Conservation (phyloP, 2,797 vertebrate species). For the Fistularia commersonii region DNA sequence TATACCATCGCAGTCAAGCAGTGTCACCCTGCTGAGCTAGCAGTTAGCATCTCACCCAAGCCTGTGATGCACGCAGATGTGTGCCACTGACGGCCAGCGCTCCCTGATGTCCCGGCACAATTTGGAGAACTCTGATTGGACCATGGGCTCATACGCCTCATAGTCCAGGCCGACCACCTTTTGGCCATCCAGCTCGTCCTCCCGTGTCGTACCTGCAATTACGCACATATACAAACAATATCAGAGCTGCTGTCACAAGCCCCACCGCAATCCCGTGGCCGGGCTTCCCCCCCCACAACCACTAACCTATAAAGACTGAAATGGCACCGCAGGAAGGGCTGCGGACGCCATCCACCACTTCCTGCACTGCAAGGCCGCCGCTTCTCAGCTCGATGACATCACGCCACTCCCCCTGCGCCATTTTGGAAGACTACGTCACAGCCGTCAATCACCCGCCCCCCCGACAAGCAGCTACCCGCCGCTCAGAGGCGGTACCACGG, state of each 20-base stretch:
- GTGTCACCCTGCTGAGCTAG: too few species aligned
- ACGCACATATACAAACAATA: not conserved
- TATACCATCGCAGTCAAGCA: too few species aligned
- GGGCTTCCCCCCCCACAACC: not conserved
- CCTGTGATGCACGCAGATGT: slow-evolving; percentile 86
- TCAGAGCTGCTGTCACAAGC: too few species aligned
- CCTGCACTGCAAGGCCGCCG: slow-evolving; percentile 81
- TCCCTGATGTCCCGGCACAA: slow-evolving; percentile 80
- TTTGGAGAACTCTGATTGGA: slow-evolving; percentile 83
- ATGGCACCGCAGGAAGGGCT: slow-evolving; percentile 85
- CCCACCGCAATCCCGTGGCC: too few species aligned
- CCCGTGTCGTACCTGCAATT: slow-evolving; percentile 86
- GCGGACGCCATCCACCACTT: slow-evolving; percentile 75
- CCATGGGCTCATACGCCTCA: slow-evolving; percentile 89
- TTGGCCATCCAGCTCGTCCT: slow-evolving; percentile 83
- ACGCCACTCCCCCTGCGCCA: slow-evolving; percentile 56
- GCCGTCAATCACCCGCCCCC: too few species aligned
- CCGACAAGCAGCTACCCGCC: slow-evolving; percentile 84
- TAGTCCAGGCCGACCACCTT: slow-evolving; percentile 87
- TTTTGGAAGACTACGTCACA: slow-evolving; percentile 15
- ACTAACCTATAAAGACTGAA: slow-evolving; percentile 85
- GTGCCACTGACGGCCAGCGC: slow-evolving; percentile 80
- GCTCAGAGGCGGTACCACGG: slow-evolving; percentile 90
- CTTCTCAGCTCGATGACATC: slow-evolving; percentile 79
- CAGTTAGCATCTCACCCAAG: slow-evolving; percentile 76